Evolutionary conservation across 2,888 invertebrate genomes (phyloP).

Genomic region (Hybos culiciformis): DNA sequence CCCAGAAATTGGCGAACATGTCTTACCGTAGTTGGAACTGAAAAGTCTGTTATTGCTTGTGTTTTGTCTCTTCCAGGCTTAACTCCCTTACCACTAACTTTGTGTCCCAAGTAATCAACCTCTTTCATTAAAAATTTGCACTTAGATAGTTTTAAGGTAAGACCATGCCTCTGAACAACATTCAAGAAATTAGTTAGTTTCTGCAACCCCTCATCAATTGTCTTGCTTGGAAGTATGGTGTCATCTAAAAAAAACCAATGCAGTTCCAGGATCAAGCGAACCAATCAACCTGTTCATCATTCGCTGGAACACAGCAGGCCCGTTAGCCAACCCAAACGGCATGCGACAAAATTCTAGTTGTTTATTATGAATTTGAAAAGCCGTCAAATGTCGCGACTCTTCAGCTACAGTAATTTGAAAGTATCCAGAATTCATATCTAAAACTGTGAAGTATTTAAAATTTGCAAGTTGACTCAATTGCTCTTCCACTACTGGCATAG

Average conservation of each 20-base stretch:
- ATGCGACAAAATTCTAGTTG: constrained; percentile 22
- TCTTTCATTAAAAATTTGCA: constrained; percentile 8
- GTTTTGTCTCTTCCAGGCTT: constrained; percentile 12
- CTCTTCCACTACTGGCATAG: too few species aligned
- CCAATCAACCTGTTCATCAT: constrained; percentile 12
- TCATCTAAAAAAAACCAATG: background rate
- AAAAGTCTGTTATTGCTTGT: constrained; percentile 9
- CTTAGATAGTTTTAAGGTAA: constrained; percentile 13
- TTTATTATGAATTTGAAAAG: constrained; percentile 23
- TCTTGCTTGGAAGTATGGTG: too few species aligned
- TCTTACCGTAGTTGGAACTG: constrained; percentile 8
- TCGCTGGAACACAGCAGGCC: constrained; percentile 23
- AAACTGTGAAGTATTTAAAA: background rate
- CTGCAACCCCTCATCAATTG: too few species aligned
- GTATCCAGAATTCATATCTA: constrained; percentile 9
- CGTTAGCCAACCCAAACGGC: constrained; percentile 26
- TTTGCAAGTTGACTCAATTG: background rate
- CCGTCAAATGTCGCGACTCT: constrained; percentile 20
- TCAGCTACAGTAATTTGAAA: constrained; percentile 16
- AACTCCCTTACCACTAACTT: constrained; percentile 7
- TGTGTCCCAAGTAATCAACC: constrained; percentile 11
- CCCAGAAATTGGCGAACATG: too few species aligned
- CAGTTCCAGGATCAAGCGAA: background rate
- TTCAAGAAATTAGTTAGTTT: too few species aligned
- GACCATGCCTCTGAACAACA: too few species aligned